Evolutionary conservation across 2,888 invertebrate genomes (phyloP).

Genomic region (Mesorhabditis sp.): DNA sequence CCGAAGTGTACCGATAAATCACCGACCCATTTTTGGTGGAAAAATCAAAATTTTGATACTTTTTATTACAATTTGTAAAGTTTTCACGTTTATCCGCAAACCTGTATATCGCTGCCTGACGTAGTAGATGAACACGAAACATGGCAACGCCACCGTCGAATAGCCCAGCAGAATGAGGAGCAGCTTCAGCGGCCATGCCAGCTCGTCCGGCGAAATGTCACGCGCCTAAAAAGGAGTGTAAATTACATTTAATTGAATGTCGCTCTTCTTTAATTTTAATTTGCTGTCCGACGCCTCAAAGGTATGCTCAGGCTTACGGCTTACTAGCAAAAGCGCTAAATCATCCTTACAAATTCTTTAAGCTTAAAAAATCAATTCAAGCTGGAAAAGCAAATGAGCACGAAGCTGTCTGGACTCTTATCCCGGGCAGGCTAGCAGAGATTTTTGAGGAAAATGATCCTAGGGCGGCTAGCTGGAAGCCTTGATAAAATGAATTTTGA

Average conservation of each 20-base stretch:
- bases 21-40: background rate
- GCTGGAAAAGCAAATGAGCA: no score
- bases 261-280: constrained; percentile 7
- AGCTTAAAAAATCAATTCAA: no score
- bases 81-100: constrained; percentile 9
- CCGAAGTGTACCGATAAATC: constrained; percentile 6
- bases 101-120: constrained; percentile 31
- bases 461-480: no score
- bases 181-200: constrained; percentile 48
- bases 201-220: constrained; percentile 30
- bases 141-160: constrained; percentile 42
- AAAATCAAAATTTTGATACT: no score
- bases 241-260: constrained; percentile 3
- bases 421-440: no score
- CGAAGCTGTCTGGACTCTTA: no score
- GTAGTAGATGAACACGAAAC: constrained; percentile 37
- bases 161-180: constrained; percentile 49
- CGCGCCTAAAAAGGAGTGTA: constrained; percentile 22
- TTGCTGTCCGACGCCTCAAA: background rate
- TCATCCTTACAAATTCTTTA: no score
- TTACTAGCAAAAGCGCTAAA: no score
- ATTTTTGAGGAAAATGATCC: no score
- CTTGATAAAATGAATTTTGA: no score
- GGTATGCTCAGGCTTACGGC: no score
- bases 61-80: no score